phyloP scores from a whole-genome alignment of 2,888 invertebrate species.

The Spatulosminthurus flaviceps region DNA sequence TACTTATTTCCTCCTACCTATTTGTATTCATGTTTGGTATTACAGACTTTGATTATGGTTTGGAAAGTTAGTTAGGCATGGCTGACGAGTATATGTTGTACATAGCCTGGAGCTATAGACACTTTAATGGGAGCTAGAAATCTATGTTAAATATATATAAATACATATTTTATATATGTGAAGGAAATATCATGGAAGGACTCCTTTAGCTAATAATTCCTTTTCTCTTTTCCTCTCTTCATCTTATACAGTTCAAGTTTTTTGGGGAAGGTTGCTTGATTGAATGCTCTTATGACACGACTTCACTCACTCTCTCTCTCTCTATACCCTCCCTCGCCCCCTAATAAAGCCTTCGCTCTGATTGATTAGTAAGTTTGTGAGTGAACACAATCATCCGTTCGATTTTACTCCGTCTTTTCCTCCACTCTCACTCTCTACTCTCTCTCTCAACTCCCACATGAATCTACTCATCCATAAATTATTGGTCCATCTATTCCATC shows the following conservation, averaged over 20 bases:
- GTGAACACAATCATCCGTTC: slow-evolving; percentile 41
- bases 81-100: no score
- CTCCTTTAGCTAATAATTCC: slow-evolving; percentile 33
- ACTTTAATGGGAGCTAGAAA: no score
- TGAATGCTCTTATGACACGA: slow-evolving; percentile 54
- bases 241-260: neutral
- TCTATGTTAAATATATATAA: no score
- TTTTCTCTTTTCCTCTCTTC: neutral
- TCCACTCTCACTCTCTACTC: neutral
- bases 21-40: neutral
- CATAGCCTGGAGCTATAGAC: no score
- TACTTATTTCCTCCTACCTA: neutral
- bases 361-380: slow-evolving; percentile 54
- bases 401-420: slow-evolving; percentile 30
- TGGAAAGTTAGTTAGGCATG: no score
- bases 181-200: slow-evolving; percentile 39
- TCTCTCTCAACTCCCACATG: slow-evolving; percentile 30
- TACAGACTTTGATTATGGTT: neutral
- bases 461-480: slow-evolving; percentile 52
- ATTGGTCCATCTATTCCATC: slow-evolving; percentile 41
- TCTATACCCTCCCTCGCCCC: slow-evolving; percentile 19
- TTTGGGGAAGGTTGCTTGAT: slow-evolving; percentile 41
- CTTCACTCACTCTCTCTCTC: slow-evolving; percentile 27
- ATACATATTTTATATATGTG: no score
- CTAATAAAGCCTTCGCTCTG: slow-evolving; percentile 54